Base-by-base conservation (phyloP, 2,113 vertebrate species). In the Collichthys lucidus region DNA sequence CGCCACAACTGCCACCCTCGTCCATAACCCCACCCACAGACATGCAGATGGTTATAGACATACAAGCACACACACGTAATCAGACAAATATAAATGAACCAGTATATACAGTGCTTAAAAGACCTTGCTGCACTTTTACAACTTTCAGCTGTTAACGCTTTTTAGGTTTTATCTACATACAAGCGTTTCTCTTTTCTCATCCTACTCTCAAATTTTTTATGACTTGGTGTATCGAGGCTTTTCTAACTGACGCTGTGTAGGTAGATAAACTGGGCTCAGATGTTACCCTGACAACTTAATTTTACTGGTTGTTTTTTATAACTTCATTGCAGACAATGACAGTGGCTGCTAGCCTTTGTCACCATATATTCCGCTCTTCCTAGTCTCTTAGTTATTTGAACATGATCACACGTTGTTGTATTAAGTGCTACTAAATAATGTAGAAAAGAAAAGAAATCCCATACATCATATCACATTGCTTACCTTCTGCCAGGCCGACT, bases 1-100 rank as follows among this genome's bases (percentile, higher is more conserved):
- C 11, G 47, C 67, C 87, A 82, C 68, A 75, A 79, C 76, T 61
- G 83, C 85, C 53, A 44, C 55, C 67, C 88, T 73, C 9, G 46
- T 52, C 50, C 72, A 65, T 68, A 80, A 84, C 55, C 77, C 70
- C 55, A 67, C 47, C 11, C 64, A 81, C n/a, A 82, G 29, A 46
- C 79, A 76, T 56, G 16, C 75, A 69, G 80, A 7, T 26, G 29
- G 59, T n/a, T 35, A 62, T 35, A 62, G 4, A 22, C 78, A 65
- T n/a, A 61, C 68, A 69, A 15, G 26, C 56, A 47, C 55, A 55
- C 44, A 87, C 14, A 86, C 9, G 17, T 46, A 79, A 82, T 56
- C 57, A 55, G 67, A 62, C 50, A 83, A 52, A 72, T 52, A 65
- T 53, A 83, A 73, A 72, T 50, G 12, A 12, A 31, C 26, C 17